These are phyloP conservation scores for Nomada fucata DNA, from an alignment of 2,888 invertebrate genomes.

Conservation along the genomic window DNA sequence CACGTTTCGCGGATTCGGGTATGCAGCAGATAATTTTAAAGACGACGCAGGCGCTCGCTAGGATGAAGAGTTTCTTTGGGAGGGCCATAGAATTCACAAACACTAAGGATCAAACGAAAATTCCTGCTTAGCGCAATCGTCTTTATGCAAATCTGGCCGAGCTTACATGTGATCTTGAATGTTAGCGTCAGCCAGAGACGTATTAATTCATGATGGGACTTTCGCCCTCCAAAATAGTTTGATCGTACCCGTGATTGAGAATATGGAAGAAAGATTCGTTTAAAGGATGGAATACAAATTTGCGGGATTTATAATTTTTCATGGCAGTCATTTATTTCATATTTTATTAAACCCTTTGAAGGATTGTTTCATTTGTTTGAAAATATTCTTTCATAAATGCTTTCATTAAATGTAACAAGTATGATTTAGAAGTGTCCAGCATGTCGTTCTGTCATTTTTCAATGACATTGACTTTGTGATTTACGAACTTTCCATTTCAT, in stretches of 20 bases:
- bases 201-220: constrained; percentile 34
- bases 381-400: too few species aligned
- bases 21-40: constrained; percentile 50
- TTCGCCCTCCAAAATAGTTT: neutral
- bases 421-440: too few species aligned
- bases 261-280: too few species aligned
- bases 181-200: constrained; percentile 17
- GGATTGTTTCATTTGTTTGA: too few species aligned
- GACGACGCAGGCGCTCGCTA: constrained; percentile 33
- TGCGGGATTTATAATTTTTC: too few species aligned
- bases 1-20: constrained; percentile 38
- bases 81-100: constrained; percentile 67
- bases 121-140: constrained; percentile 60
- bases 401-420: too few species aligned
- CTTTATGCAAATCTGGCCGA: constrained; percentile 62
- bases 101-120: constrained; percentile 69
- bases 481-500: constrained; percentile 14
- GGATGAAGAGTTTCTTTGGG: constrained; percentile 54
- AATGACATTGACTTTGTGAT: neutral
- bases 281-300: too few species aligned
- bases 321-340: too few species aligned
- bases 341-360: too few species aligned
- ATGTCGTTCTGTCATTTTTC: too few species aligned
- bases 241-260: too few species aligned
- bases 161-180: constrained; percentile 43